A percentile compares a stretch with the other conserved stretches of the same genome.
Evolutionary conservation across 2,113 vertebrate genomes (phyloP).

Genomic region (Syrmaticus mikado): DNA sequence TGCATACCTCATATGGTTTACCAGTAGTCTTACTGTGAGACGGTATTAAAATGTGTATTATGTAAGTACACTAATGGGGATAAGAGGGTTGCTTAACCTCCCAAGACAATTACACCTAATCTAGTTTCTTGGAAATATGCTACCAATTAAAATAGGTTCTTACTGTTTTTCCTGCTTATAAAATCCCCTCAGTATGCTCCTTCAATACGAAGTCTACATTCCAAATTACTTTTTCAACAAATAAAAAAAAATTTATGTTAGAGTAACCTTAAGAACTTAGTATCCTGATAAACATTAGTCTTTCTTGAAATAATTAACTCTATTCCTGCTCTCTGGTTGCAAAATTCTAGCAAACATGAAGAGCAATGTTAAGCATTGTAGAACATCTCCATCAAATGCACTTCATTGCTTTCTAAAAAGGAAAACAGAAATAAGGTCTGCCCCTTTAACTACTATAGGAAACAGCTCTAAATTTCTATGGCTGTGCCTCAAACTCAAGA

Average conservation of each 20-base stretch:
- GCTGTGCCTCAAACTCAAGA: neutral
- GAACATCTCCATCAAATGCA: neutral
- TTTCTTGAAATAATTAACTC: neutral
- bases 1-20: neutral
- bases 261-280: neutral
- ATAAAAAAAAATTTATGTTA: neutral
- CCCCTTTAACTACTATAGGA: neutral
- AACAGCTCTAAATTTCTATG: neutral
- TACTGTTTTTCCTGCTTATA: neutral
- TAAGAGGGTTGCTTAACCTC: conserved; percentile 41
- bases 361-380: neutral
- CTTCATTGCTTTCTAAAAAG: neutral
- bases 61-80: conserved; percentile 49
- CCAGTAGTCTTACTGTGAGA: conserved; percentile 9
- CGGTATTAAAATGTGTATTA: conserved; percentile 53
- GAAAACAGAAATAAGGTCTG: neutral
- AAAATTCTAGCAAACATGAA: neutral
- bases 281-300: neutral
- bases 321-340: neutral
- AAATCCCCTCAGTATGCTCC: neutral
- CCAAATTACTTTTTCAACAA: neutral
- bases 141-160: conserved; percentile 34
- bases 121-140: conserved; percentile 50
- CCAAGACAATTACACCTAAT: conserved; percentile 38
- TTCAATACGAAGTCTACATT: neutral